Base-by-base conservation (phyloP, 2,888 invertebrate genomes). In the Orthosia gracilis region DNA sequence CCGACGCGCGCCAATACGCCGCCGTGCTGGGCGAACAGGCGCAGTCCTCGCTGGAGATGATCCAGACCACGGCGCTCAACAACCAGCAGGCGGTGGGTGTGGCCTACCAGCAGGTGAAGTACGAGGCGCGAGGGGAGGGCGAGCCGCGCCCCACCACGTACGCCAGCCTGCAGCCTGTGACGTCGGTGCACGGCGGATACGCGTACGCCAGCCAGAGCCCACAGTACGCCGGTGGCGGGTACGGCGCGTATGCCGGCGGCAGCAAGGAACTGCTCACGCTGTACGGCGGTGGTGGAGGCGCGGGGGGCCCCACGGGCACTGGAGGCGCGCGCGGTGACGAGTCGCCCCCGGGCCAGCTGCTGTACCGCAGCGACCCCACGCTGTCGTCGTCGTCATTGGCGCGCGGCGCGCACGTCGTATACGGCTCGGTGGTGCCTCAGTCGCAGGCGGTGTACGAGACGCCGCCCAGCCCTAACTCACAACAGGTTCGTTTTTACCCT, bases 291-390 rank as follows among this genome's bases (percentile, higher is more conserved):
- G 89, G 84, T 89, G 66, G 62, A 3, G 83, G 74, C 89, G 68
- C 61, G 1, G 81, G 72, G 4, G 63, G 86, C 12, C 79, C 82
- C 7, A 92, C 93, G 69, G 92, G 89, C 31, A 86, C 86, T 5
- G 90, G 88, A 62, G 90, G 81, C 4, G 92, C 91, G 73, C 94
- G 95, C 26, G 96, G 93, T 0, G 95, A 96, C 79, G 95, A 97
- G 75, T 97, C 97, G 23, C 97, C 97, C 9, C 97, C 97, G 0
- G 95, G 95, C 3, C 96, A 97, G 85, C 95, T 97, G 74, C 94
- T 97, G 88, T 97, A 97, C 91, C 97, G 97, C 83, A 96, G 96
- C 76, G 98, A 98, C 91, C 98, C 98, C n/a, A 97, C 97, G 63
- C 93, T 98, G 66, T 97, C 97, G 0, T 97, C 97, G 0, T 97